Base-by-base conservation (phyloP, 1,140 invertebrate genomes). In the Caenorhabditis briggsae region DNA sequence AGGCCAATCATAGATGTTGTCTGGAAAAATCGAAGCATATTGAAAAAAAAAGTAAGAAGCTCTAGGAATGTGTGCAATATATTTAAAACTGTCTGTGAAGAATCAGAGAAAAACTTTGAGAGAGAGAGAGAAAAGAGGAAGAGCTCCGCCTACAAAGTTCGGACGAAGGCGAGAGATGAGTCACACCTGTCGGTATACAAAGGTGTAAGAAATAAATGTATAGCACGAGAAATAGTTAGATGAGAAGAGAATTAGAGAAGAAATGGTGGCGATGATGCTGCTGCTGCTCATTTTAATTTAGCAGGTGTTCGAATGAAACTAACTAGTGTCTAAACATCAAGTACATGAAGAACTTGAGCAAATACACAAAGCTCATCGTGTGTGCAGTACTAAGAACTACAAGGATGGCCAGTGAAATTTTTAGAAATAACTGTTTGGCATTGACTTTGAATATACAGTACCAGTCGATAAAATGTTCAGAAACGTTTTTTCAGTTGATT, bases 281-380 rank as follows among this genome's bases (percentile, higher is more conserved):
- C 16, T 33, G 59, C 59, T 61, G 23, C n/a, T 50, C 70, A 50
- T 50, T 78, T 78, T n/a, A 78, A 50, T 78, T 78, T 78, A 78
- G 11, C 70, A 78, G 70, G 46, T 78, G 70, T 78, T 78, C 70
- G 50, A 78, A 78, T 78, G 70, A 78, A 23, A 78, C 70, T 78
- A 78, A 78, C 70, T 23, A 78, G 70, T 78, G 70, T 50, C 70
- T 50, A 50, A 50, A 78, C 20, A 78, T 50, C 64, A 70, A 46
- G 64, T 70, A 70, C 64, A 70, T 33, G 33, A 33, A 33, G 33
- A 78, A 78, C 70, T 23, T 53, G 70, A 53, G 70, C 23, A 46
- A 23, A 50, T 20, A 78, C 20, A 78, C 23, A 33, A 46, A 70
- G 64, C 43, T 43, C 64, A 70, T 70, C 33, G 64, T 18, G 64